A percentile compares a stretch with the other conserved stretches of the same genome.
These are phyloP conservation scores for Fragum whitleyi DNA, from an alignment of 2,888 invertebrate species.

Conservation along the genomic window DNA sequence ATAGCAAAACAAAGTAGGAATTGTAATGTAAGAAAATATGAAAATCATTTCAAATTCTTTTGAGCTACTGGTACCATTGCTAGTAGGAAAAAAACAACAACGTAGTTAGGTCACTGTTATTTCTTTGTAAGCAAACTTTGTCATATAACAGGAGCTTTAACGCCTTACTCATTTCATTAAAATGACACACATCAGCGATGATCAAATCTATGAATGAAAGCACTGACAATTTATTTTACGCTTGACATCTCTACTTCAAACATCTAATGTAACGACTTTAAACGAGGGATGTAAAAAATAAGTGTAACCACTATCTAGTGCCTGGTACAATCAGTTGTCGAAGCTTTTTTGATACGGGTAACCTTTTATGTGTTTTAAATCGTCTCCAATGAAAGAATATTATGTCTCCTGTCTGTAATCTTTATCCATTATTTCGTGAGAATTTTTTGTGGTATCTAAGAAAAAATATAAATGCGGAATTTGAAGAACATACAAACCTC, in stretches of 20 bases:
- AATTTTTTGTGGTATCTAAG: neutral
- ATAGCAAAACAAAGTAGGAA: too few species aligned
- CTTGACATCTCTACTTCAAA: slow-evolving; percentile 22
- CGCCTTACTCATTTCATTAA: slow-evolving; percentile 12
- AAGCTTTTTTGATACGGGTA: slow-evolving; percentile 1
- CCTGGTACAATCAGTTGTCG: slow-evolving; percentile 2
- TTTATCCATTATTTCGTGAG: neutral
- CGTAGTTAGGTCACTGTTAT: too few species aligned
- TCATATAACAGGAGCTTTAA: neutral
- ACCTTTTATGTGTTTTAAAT: slow-evolving; percentile 4
- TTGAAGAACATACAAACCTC: too few species aligned
- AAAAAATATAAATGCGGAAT: too few species aligned
- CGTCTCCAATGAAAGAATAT: neutral
- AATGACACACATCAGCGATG: neutral
- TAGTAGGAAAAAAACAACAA: too few species aligned
- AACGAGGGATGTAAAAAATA: slow-evolving; percentile 18
- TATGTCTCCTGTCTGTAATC: neutral
- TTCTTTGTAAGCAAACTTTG: neutral
- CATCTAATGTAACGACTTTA: slow-evolving; percentile 12
- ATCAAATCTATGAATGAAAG: slow-evolving; percentile 25
- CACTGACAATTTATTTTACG: slow-evolving; percentile 7
- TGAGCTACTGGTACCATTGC: too few species aligned
- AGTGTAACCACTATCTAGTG: slow-evolving; percentile 21
- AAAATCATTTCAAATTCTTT: too few species aligned
- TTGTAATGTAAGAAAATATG: too few species aligned